Conservation (phyloP, 2,113 vertebrate species). For the Oreochromis niloticus region DNA sequence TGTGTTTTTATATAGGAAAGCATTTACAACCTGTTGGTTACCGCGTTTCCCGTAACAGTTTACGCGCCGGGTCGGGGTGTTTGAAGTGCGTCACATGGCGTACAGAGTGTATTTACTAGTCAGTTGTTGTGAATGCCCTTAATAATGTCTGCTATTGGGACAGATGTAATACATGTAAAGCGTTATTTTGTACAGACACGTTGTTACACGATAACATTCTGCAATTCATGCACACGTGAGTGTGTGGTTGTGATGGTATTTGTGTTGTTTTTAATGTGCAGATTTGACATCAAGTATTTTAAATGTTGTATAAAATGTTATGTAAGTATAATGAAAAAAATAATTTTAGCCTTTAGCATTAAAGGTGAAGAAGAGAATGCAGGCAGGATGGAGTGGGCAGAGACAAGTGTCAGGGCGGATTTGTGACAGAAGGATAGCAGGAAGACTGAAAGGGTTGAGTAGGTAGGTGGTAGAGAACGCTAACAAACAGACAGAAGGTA, state of each 20-base stretch:
- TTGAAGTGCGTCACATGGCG: constrained; percentile 11
- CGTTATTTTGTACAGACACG: neutral
- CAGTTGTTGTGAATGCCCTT: neutral
- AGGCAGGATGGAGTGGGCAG: neutral
- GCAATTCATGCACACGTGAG: neutral
- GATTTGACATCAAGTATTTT: neutral
- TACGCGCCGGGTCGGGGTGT: constrained; percentile 37
- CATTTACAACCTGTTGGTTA: constrained; percentile 53
- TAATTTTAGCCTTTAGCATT: neutral
- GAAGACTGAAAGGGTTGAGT: neutral
- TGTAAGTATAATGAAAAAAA: neutral
- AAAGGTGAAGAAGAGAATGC: neutral
- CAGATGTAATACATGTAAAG: neutral
- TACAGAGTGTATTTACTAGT: neutral
- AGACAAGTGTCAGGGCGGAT: neutral
- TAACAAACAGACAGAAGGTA: neutral
- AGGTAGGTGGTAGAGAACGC: neutral
- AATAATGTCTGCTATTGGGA: neutral
- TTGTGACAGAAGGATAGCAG: neutral
- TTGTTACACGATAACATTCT: neutral
- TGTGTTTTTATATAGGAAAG: neutral
- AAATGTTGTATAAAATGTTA: neutral
- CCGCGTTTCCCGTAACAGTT: constrained; percentile 42
- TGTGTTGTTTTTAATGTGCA: neutral
- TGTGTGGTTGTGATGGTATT: neutral